Percentiles rank a stretch among this genome's conserved stretches.
Evolutionary conservation across 2,888 invertebrate species (phyloP).

Genomic region (Dinocampus coccinellae): DNA sequence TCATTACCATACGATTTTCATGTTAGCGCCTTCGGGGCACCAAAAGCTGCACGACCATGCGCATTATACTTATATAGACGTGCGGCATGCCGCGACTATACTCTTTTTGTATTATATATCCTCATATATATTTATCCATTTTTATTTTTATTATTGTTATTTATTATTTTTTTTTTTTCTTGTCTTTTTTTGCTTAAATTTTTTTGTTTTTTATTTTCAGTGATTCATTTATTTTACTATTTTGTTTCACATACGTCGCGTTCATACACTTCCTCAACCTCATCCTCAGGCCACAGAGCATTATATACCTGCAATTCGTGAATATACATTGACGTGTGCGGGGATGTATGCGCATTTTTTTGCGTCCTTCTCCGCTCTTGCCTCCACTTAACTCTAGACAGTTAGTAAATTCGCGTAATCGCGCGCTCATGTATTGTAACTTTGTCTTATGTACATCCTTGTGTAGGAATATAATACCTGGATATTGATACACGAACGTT

Average conservation of each 20-base stretch:
- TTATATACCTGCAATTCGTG: background rate
- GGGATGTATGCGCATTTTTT: conserved; percentile 26
- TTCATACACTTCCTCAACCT: conserved; percentile 25
- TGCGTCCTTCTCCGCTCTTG: too few species aligned
- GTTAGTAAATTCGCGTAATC: conserved; percentile 9
- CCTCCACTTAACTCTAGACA: background rate
- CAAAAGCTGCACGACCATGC: conserved; percentile 61
- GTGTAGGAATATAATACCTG: conserved; percentile 8
- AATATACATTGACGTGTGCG: background rate
- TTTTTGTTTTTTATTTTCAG: background rate
- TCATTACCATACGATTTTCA: conserved; percentile 67
- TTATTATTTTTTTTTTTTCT: conserved; percentile 5
- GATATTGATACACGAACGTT: conserved; percentile 2
- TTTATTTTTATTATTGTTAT: background rate
- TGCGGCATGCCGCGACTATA: conserved; percentile 20
- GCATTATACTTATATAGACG: conserved; percentile 58
- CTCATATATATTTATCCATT: conserved; percentile 1
- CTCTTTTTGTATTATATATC: background rate
- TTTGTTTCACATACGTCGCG: too few species aligned
- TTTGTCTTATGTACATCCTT: background rate
- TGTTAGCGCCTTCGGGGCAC: conserved; percentile 65
- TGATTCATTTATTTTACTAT: too few species aligned
- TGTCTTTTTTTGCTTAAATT: conserved; percentile 1
- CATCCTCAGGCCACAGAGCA: conserved; percentile 26
- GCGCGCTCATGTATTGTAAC: background rate